These are phyloP conservation scores for Pao palembangensis DNA, from an alignment of 2,113 vertebrate species.

Conservation along the genomic window DNA sequence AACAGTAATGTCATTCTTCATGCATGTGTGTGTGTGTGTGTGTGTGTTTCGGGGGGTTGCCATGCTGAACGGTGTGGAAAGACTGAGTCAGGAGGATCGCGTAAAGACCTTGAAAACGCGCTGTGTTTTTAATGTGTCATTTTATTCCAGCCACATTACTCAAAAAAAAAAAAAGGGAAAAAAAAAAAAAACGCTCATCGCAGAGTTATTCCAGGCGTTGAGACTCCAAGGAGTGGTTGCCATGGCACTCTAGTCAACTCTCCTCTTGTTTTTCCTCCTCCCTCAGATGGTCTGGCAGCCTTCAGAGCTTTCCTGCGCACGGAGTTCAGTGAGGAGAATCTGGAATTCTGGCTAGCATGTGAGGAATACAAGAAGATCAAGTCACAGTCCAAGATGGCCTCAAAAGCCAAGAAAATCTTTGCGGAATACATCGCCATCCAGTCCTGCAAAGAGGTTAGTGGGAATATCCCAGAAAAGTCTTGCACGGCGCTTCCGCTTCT, in stretches of 20 bases:
- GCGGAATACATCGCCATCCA: slow-evolving; percentile 95
- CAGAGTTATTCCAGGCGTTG: slow-evolving; percentile 55
- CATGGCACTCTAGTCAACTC: slow-evolving; percentile 55
- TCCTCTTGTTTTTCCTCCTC: slow-evolving; percentile 38
- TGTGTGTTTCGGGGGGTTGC: not conserved
- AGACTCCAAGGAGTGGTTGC: slow-evolving; percentile 47
- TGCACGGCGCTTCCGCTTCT: not conserved
- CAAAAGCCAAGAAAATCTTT: slow-evolving; percentile 96
- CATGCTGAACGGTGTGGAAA: slow-evolving; percentile 19
- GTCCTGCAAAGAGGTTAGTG: slow-evolving; percentile 95
- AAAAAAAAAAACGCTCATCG: not conserved
- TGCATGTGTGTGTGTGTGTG: not conserved
- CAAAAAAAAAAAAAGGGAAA: slow-evolving; percentile 3
- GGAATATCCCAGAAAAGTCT: not conserved
- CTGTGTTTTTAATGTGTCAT: slow-evolving; percentile 13
- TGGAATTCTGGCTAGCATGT: slow-evolving; percentile 98
- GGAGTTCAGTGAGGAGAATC: slow-evolving; percentile 97
- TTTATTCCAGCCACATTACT: slow-evolving; percentile 55
- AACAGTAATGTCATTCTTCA: slow-evolving; percentile 41
- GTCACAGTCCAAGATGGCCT: slow-evolving; percentile 95
- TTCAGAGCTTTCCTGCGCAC: slow-evolving; percentile 96
- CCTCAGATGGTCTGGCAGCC: slow-evolving; percentile 89
- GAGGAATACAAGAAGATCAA: slow-evolving; percentile 98
- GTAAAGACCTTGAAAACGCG: slow-evolving; percentile 3
- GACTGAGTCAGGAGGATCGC: slow-evolving; percentile 34